Percentiles rank a stretch among this genome's conserved stretches.
phyloP scores from a whole-genome alignment of 1,140 invertebrate genomes.

The Diorhabda elongata region DNA sequence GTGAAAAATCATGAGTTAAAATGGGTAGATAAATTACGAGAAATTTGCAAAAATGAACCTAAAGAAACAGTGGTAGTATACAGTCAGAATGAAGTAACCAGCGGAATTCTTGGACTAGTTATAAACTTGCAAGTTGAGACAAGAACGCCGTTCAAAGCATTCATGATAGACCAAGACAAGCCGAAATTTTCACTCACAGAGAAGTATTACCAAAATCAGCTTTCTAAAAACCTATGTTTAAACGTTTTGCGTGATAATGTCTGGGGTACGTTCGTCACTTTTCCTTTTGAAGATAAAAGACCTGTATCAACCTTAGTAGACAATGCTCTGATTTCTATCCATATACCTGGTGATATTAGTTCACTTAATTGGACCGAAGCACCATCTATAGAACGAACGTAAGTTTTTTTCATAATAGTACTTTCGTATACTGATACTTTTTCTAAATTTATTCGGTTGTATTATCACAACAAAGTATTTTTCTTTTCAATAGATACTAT shows the following conservation, averaged over 20 bases:
- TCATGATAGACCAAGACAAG: background rate
- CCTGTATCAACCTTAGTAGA: constrained; percentile 37
- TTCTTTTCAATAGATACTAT: too few relatives aligned
- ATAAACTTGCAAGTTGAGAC: background rate
- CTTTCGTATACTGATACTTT: too few relatives aligned
- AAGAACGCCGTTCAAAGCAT: background rate
- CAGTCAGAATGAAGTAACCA: background rate
- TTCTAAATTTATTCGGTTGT: too few relatives aligned
- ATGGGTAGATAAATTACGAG: constrained; percentile 82
- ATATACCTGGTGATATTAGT: constrained; percentile 77
- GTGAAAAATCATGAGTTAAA: constrained; percentile 64
- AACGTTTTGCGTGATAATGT: constrained; percentile 60
- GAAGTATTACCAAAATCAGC: background rate
- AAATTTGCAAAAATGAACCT: constrained; percentile 57
- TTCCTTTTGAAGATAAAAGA: constrained; percentile 13
- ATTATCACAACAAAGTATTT: too few relatives aligned
- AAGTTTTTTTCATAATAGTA: background rate
- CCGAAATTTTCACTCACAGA: background rate
- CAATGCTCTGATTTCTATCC: constrained; percentile 65
- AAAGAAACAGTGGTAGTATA: constrained; percentile 52
- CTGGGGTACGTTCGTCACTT: constrained; percentile 60
- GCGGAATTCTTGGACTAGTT: background rate
- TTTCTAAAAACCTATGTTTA: constrained; percentile 57
- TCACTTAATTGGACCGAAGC: constrained; percentile 78
- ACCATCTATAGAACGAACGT: constrained; percentile 33